phyloP scores from a whole-genome alignment of 2,113 vertebrate genomes.

The Oryzias curvinotus region DNA sequence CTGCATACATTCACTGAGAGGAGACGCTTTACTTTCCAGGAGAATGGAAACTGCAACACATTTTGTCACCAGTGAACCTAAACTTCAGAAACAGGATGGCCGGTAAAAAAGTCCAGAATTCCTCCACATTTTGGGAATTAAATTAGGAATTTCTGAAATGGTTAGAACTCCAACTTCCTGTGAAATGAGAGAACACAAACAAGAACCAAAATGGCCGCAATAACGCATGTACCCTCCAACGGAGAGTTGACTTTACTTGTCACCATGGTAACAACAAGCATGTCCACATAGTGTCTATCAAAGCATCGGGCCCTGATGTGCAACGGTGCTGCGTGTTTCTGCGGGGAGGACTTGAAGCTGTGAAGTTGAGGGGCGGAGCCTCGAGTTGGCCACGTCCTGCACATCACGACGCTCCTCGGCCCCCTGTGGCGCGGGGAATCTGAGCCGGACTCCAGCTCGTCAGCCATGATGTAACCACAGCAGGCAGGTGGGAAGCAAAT shows the following conservation, averaged over 20 bases:
- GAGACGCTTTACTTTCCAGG: too few species aligned
- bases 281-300: neutral
- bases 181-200: too few species aligned
- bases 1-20: too few species aligned
- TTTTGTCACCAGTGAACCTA: too few species aligned
- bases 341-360: neutral
- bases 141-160: too few species aligned
- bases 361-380: neutral
- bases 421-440: slow-evolving; percentile 3
- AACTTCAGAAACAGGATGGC: too few species aligned
- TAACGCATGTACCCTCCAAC: neutral
- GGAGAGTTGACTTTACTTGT: neutral
- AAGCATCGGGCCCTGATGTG: neutral
- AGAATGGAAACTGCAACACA: too few species aligned
- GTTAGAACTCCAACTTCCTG: too few species aligned
- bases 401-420: slow-evolving; percentile 1
- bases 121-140: too few species aligned
- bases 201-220: too few species aligned
- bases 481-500: slow-evolving; percentile 55
- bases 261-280: slow-evolving; percentile 12
- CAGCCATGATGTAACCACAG: slow-evolving; percentile 43
- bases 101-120: too few species aligned
- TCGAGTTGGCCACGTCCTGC: neutral
- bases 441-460: slow-evolving; percentile 24
- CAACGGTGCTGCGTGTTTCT: neutral